These are phyloP conservation scores for Climacteris rufus DNA, from an alignment of 2,113 vertebrate species.

Conservation along the genomic window DNA sequence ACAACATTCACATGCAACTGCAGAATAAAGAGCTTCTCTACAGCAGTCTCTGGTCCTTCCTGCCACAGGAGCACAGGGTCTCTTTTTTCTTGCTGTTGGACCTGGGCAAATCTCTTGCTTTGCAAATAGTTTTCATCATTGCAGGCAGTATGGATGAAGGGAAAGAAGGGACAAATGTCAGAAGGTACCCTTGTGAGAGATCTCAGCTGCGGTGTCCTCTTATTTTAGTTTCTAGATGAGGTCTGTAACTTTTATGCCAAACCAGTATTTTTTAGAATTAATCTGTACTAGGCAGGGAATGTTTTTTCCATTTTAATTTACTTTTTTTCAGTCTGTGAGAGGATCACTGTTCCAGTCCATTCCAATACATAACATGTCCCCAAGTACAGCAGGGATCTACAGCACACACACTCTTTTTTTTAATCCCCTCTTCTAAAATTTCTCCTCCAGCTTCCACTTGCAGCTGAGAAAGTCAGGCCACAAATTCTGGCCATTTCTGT, in stretches of 20 bases:
- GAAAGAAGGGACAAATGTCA: background rate
- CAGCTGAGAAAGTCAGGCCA: background rate
- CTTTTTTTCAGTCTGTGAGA: background rate
- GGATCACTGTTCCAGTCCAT: background rate
- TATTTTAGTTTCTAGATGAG: background rate
- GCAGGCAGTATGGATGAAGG: background rate
- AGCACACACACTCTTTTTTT: background rate
- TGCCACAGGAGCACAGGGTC: background rate
- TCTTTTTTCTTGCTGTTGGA: background rate
- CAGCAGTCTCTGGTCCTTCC: background rate
- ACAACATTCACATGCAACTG: background rate
- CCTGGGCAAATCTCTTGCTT: accelerated
- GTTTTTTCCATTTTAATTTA: background rate
- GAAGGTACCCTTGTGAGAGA: background rate
- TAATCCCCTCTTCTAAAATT: background rate
- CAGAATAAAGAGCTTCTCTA: background rate
- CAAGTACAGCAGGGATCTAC: background rate
- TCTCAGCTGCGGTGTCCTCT: background rate
- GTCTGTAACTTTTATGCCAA: background rate
- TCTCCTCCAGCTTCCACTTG: background rate
- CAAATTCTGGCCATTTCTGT: background rate
- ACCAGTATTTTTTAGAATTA: background rate
- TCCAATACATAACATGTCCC: background rate
- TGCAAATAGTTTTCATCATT: background rate
- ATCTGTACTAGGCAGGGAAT: background rate